phyloP scores from a whole-genome alignment of 2,797 vertebrate genomes.

The Margarornis squamiger region DNA sequence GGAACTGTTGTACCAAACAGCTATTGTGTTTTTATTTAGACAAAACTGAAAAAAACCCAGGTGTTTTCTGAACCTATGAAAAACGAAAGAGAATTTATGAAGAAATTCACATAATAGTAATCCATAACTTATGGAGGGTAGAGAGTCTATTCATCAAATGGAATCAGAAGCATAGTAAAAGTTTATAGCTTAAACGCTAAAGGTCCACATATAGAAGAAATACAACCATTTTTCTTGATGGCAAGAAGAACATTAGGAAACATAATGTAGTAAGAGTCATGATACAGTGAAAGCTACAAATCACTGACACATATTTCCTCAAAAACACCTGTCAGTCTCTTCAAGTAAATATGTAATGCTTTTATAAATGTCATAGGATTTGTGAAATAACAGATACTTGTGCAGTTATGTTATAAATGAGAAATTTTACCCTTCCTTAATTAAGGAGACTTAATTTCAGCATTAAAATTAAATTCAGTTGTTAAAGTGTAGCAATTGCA shows the following conservation, averaged over 20 bases:
- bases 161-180: slow-evolving; percentile 15
- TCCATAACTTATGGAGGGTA: background rate
- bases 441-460: background rate
- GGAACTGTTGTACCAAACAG: slow-evolving; percentile 30
- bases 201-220: slow-evolving; percentile 26
- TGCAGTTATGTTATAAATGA: background rate
- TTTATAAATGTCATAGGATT: background rate
- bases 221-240: slow-evolving; percentile 32
- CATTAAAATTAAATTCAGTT: background rate
- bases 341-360: background rate
- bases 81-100: background rate
- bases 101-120: background rate
- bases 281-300: background rate
- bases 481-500: background rate
- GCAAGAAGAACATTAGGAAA: slow-evolving; percentile 39
- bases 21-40: background rate
- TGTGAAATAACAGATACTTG: background rate
- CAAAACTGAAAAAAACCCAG: slow-evolving; percentile 1
- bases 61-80: background rate
- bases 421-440: background rate
- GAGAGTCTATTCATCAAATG: background rate
- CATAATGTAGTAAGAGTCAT: background rate
- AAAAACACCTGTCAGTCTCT: background rate
- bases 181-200: slow-evolving; percentile 14
- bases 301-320: background rate